Percentiles rank a stretch among this genome's conserved stretches.
Conservation (phyloP, 2,113 vertebrate species). For the Aleadryas rufinucha region DNA sequence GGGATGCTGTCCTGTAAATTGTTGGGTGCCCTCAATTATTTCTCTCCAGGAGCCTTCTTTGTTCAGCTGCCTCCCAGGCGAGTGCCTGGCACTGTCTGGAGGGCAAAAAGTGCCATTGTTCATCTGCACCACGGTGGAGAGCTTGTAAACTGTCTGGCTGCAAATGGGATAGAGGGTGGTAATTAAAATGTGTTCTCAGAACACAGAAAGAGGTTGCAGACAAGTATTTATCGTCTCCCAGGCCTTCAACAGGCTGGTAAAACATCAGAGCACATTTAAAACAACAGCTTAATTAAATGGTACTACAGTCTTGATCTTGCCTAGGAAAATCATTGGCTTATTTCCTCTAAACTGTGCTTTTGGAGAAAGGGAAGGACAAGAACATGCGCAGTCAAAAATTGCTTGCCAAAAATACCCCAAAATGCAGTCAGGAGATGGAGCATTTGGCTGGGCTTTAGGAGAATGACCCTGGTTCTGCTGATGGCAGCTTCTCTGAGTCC, state of each 20-base stretch:
- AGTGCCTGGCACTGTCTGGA: conserved; percentile 1
- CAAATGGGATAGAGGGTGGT: conserved; percentile 4
- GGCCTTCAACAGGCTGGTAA: not conserved
- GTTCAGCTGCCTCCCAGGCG: not conserved
- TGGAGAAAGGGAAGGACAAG: not conserved
- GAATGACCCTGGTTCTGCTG: not conserved
- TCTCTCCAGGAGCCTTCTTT: not conserved
- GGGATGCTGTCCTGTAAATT: not conserved
- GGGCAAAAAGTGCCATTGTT: not conserved
- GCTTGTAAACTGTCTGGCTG: conserved; percentile 7
- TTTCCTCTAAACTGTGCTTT: not conserved
- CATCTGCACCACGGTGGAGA: not conserved
- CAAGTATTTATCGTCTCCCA: not conserved
- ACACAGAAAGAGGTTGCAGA: not conserved
- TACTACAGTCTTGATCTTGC: not conserved
- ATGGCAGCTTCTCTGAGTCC: not conserved
- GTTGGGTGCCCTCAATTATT: conserved; percentile 19
- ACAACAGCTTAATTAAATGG: conserved; percentile 47
- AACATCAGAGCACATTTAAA: conserved; percentile 13
- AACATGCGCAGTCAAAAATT: not conserved
- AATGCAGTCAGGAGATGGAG: not conserved
- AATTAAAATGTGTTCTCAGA: conserved; percentile 36
- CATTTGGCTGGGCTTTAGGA: not conserved
- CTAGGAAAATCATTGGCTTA: not conserved
- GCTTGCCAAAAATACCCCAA: not conserved